phyloP scores from a whole-genome alignment of 1,140 invertebrate species.

The Ganaspis sp. region DNA sequence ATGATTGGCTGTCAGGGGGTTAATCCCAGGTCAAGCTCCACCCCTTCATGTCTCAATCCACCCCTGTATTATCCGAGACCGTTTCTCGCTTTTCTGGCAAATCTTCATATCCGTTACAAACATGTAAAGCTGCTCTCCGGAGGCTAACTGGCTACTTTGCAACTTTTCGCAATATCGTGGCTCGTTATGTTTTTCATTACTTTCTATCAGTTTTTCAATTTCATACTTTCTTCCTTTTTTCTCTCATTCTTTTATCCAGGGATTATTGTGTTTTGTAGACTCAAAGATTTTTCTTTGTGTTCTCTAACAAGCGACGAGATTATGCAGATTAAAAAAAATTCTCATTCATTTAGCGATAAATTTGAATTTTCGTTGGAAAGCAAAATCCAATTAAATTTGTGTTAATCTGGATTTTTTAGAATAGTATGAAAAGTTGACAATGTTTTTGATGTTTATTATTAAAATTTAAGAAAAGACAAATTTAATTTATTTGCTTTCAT shows the following conservation, averaged over 20 bases:
- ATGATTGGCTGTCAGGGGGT: constrained; percentile 65
- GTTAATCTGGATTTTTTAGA: no score
- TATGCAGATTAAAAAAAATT: neutral
- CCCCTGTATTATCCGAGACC: constrained; percentile 38
- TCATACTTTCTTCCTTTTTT: neutral
- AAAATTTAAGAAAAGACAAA: no score
- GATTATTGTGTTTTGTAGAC: constrained; percentile 10
- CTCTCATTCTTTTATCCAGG: neutral
- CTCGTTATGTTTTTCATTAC: constrained; percentile 23
- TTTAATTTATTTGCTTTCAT: no score
- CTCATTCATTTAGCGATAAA: neutral
- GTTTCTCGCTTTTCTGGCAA: constrained; percentile 11
- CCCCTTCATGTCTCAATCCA: constrained; percentile 65
- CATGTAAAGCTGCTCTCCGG: neutral
- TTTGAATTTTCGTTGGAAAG: no score
- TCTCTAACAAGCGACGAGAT: neutral
- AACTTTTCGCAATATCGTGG: constrained; percentile 23
- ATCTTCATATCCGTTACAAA: constrained; percentile 29
- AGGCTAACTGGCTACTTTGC: constrained; percentile 22
- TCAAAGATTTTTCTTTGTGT: neutral
- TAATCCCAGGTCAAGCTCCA: constrained; percentile 62
- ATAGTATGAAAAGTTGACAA: no score
- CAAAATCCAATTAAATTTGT: no score
- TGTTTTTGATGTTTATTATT: no score
- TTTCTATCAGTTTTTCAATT: constrained; percentile 25